phyloP scores from a whole-genome alignment of 1,140 invertebrate genomes.

The Argopecten irradians region DNA sequence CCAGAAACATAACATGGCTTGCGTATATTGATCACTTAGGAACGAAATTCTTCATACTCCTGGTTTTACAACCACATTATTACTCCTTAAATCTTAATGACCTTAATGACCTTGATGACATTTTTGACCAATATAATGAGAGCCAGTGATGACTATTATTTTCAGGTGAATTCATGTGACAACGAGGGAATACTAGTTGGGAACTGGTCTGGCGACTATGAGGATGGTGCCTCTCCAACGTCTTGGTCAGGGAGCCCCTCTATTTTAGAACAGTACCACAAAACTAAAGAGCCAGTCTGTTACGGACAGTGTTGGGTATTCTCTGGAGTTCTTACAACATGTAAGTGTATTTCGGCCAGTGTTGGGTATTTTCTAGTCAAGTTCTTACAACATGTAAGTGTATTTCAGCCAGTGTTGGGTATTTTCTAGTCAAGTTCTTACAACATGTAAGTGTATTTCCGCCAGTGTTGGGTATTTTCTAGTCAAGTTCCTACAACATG shows the following conservation, averaged over 20 bases:
- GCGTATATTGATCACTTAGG: not conserved
- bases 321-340: constrained; percentile 89
- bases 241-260: constrained; percentile 55
- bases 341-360: no score
- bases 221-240: constrained; percentile 76
- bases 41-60: no score
- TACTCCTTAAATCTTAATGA: not conserved
- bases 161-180: constrained; percentile 83
- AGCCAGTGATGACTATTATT: not conserved
- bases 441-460: no score
- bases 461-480: no score
- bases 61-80: no score
- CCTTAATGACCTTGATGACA: not conserved
- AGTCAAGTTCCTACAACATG: no score
- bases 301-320: constrained; percentile 98
- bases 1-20: not conserved
- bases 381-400: no score
- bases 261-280: constrained; percentile 59
- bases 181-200: constrained; percentile 84
- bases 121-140: not conserved
- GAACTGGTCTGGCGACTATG: constrained; percentile 85
- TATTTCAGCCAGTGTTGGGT: no score
- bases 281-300: constrained; percentile 81
- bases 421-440: no score
- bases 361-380: no score